A percentile compares a stretch with the other conserved stretches of the same genome.
Conservation (phyloP, 1,140 invertebrate species). For the Metopolophium dirhodum region DNA sequence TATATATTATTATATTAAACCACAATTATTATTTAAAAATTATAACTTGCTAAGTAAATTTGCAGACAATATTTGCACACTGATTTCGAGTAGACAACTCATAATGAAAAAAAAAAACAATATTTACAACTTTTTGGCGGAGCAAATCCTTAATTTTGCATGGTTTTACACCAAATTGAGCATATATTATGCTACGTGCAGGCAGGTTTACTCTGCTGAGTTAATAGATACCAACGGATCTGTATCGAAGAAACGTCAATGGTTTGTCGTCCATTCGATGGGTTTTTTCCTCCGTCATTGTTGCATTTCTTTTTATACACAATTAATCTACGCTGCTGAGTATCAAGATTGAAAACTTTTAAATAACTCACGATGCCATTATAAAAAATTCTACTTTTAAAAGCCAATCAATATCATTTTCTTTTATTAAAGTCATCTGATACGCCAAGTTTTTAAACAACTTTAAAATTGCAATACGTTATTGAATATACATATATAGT, state of each 20-base stretch:
- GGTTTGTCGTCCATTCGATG: not conserved
- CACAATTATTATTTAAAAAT: not conserved
- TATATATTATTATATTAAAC: no score
- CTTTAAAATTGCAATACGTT: not conserved
- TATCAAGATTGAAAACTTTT: slow-evolving; percentile 14
- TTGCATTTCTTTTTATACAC: not conserved
- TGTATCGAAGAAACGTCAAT: not conserved
- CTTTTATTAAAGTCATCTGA: not conserved
- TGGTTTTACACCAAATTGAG: not conserved
- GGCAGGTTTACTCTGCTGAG: not conserved
- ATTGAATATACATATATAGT: not conserved
- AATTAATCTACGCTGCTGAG: not conserved
- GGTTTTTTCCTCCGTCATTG: not conserved
- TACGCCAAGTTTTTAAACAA: not conserved
- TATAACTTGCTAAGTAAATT: not conserved
- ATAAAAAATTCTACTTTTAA: not conserved
- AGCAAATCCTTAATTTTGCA: not conserved
- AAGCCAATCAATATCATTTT: not conserved
- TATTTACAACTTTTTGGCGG: not conserved
- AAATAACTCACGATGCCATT: not conserved
- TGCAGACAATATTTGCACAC: not conserved
- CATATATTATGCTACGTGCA: not conserved
- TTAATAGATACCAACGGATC: not conserved
- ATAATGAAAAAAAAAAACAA: no score
- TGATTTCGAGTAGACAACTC: not conserved